Conservation (phyloP, 1,140 invertebrate species). For the Theocolax elegans region DNA sequence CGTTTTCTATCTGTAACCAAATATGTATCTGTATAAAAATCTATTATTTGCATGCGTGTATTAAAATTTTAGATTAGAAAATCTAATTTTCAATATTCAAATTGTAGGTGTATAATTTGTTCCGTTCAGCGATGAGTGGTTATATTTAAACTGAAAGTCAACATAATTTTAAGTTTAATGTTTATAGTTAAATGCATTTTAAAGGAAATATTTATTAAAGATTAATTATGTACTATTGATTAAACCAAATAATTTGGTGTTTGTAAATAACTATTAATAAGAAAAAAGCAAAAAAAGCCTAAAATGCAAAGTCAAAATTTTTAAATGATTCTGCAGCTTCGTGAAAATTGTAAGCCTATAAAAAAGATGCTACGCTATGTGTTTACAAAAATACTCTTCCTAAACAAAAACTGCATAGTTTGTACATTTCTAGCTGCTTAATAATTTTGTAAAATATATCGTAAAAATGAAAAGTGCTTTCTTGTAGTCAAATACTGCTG, state of each 20-base stretch:
- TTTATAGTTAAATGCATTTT: too few species aligned
- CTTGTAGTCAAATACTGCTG: not conserved
- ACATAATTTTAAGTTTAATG: not conserved
- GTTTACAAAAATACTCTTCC: not conserved
- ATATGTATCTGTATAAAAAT: too few species aligned
- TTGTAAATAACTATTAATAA: conserved; percentile 1
- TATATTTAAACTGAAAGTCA: conserved; percentile 35
- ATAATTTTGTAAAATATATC: conserved; percentile 6
- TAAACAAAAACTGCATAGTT: not conserved
- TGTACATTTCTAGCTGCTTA: not conserved
- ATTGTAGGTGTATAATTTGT: too few species aligned
- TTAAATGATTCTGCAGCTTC: not conserved
- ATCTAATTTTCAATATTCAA: too few species aligned
- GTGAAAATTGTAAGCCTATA: not conserved
- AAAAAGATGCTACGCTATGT: not conserved
- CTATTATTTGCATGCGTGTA: too few species aligned
- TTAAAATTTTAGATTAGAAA: too few species aligned
- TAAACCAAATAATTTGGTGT: not conserved
- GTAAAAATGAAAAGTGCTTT: not conserved
- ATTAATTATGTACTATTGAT: not conserved
- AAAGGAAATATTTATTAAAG: not conserved
- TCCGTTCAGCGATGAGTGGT: too few species aligned
- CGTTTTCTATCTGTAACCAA: too few species aligned
- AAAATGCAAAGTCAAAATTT: not conserved
- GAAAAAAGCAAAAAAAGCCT: not conserved